Evolutionary conservation across 2,797 vertebrate species (phyloP), one percentile per base, ranked within the genome.

Genomic region (Rousettus madagascariensis): DNA sequence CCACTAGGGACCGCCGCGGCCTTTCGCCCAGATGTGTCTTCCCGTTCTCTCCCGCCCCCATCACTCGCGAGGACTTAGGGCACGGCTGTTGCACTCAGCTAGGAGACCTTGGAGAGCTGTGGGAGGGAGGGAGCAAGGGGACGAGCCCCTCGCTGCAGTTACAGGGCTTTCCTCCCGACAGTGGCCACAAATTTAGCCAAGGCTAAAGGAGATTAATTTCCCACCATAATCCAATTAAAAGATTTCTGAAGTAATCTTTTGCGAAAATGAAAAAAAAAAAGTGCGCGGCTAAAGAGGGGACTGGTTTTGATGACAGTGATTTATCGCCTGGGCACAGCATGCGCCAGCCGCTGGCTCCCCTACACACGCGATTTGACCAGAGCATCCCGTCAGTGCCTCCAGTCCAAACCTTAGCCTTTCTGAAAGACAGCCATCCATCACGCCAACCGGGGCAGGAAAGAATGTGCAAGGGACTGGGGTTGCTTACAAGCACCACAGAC

Each of bases 181-280:
- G 97, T 98, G 98, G 95, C 97, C 98, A 98, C 95, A 95, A 98
- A 98, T 97, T 97, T 97, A 98, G 92, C 92, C 24, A 61, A 98
- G 78, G 91, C 96, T 97, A 97, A 98, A 98, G 95, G 97, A 98
- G 98, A 98, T 98, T 98, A 98, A 98, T 98, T 98, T 98, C 97
- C 95, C 96, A 96, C 85, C 95, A 96, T 97, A 98, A 98, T 98
- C 97, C 98, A 98, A 98, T 98, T 98, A 98, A 98, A 98, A 98
- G 97, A 98, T 98, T 98, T 98, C 97, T 97, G 97, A 98, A 98
- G 94, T 98, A 98, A 98, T 98, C 97, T 98, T 98, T 92, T 59
- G 9, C 30, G 20, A 93, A 94, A 96, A 75, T 57, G 71, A 61
- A 68, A 36, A 69, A 74, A 86, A 86, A 84, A 57, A 82, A 89